A percentile compares a stretch with the other conserved stretches of the same genome.
These are phyloP conservation scores for Marisa cornuarietis DNA, from an alignment of 1,140 invertebrate species.

Conservation along the genomic window DNA sequence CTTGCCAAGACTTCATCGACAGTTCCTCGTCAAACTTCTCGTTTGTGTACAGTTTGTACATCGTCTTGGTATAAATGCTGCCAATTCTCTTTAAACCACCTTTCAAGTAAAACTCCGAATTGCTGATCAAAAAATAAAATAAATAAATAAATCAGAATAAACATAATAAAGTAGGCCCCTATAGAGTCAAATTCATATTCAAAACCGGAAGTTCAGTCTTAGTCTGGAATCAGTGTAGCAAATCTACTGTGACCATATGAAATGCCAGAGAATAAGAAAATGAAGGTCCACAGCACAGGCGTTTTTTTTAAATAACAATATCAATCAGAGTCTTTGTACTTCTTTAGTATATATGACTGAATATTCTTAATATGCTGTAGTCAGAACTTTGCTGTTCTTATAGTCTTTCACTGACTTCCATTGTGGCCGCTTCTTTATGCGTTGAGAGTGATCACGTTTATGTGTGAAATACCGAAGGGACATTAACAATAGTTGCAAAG, in stretches of 20 bases:
- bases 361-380: background rate
- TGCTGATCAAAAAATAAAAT: conserved; percentile 23
- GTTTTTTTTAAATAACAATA: background rate
- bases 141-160: background rate
- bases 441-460: no score
- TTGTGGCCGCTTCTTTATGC: no score
- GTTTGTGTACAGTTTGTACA: conserved; percentile 39
- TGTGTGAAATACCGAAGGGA: no score
- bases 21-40: conserved; percentile 30
- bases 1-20: conserved; percentile 36
- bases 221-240: background rate
- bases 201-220: background rate
- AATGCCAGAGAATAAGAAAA: background rate
- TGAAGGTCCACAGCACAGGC: background rate
- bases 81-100: conserved; percentile 26
- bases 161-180: background rate
- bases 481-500: no score
- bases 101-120: conserved; percentile 27
- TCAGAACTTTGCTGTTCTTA: no score
- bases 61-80: conserved; percentile 29
- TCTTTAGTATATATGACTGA: background rate
- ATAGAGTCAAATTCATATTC: background rate
- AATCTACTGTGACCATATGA: background rate
- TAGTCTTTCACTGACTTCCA: no score
- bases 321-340: no score